Base-by-base conservation (phyloP, 2,797 vertebrate genomes). In the Anguilla anguilla region DNA sequence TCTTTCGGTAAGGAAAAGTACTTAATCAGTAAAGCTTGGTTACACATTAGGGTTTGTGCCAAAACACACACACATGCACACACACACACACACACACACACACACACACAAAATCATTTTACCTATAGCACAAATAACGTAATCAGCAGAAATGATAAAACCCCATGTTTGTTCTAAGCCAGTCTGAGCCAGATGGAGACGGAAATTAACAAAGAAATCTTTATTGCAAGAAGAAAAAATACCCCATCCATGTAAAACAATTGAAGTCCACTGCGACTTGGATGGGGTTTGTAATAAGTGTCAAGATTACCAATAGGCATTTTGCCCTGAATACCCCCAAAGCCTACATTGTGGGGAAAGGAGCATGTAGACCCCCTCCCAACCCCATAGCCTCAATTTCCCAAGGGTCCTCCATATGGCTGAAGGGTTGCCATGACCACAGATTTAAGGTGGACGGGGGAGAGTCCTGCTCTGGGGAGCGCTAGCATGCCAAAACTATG, bases 401-500 rank as follows among this genome's bases (percentile, higher is more conserved):
- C 85, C 67, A 74, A 90, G 89, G 89, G 81, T 88, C 89, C 88
- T 84, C 85, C 85, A 84, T 77, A 87, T 90, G 91, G 90, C 87
- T 89, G 57, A 88, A 19, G 83, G 85, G 88, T 89, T 86, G 64
- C 86, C 86, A 88, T 46, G 67, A 89, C n/a, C 59, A 84, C 83
- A 43, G 83, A 61, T 22, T 77, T 59, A 88, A 88, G 74, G 85
- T 86, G 39, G 82, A 83, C 15, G 83, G 46, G 84, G 17, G 89
- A 43, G 35, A 43, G 72, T 77, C 31, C 31, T 77, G 35, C 93
- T 92, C 93, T 69, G 87, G 92, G 91, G 93, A 94, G 87, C 91
- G 83, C 31, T 86, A 84, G 90, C 93, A 95, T 95, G 93, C 94
- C 94, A 93, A 90, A 93, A 91, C 90, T 86, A 92, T 94, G 93